A percentile compares a stretch with the other conserved stretches of the same genome.
These are phyloP conservation scores for Callocephalon fimbriatum DNA, from an alignment of 2,113 vertebrate genomes.

Conservation along the genomic window DNA sequence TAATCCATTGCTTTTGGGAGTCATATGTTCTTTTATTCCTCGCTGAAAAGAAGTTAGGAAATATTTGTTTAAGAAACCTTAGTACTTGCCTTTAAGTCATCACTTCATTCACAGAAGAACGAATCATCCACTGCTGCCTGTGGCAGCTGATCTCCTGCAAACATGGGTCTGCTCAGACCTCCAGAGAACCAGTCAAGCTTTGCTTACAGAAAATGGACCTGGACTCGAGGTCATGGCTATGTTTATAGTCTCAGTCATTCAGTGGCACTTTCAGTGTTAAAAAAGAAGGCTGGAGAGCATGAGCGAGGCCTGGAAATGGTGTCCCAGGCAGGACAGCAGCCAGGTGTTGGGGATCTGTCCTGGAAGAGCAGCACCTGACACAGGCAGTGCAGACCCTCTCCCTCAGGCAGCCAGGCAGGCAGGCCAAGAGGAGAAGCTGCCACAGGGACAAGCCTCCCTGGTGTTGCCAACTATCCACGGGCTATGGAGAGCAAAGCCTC, in stretches of 20 bases:
- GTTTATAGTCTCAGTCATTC: neutral
- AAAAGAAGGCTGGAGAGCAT: neutral
- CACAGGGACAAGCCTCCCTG: accelerated
- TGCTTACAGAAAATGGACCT: neutral
- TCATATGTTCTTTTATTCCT: neutral
- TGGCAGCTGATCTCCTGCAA: neutral
- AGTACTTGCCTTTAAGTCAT: neutral
- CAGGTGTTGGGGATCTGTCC: neutral
- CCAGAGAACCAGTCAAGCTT: neutral
- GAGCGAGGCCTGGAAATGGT: neutral
- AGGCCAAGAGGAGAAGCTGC: neutral
- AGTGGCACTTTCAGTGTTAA: neutral
- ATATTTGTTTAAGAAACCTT: slow-evolving; percentile 26
- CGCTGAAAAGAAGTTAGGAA: neutral
- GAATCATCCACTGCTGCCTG: neutral
- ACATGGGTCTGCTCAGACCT: neutral
- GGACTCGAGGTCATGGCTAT: accelerated
- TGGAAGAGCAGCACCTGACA: neutral
- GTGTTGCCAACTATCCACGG: accelerated
- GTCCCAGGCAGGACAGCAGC: neutral
- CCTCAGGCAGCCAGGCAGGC: neutral
- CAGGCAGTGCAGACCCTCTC: accelerated
- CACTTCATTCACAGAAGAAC: neutral
- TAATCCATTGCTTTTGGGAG: neutral
- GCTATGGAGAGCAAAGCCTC: neutral